Evolutionary conservation across 1,140 invertebrate genomes (phyloP).

Genomic region (Saxidomus purpurata): DNA sequence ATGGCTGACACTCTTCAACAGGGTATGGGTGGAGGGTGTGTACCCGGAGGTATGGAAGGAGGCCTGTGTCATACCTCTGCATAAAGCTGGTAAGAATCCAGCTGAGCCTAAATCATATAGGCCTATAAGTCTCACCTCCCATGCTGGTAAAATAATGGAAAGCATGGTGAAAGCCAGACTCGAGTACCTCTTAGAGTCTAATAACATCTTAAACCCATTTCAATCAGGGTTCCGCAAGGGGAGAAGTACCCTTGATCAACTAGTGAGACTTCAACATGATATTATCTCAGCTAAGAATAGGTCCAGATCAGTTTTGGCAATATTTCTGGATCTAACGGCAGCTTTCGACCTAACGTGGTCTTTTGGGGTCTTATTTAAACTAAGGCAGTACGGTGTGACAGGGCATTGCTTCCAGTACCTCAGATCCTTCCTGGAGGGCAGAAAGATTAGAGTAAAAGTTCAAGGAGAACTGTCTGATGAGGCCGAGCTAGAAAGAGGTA

Average conservation of each 20-base stretch:
- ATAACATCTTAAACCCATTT: background rate
- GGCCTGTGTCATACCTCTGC: constrained; percentile 1
- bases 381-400: constrained; percentile 18
- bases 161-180: background rate
- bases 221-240: constrained; percentile 29
- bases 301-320: background rate
- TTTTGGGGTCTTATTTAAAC: background rate
- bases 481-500: background rate
- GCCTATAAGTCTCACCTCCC: constrained; percentile 15
- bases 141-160: constrained; percentile 4
- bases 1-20: constrained; percentile 6
- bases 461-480: background rate
- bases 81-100: background rate
- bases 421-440: background rate
- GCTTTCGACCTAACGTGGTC: constrained; percentile 32
- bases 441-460: constrained; percentile 28
- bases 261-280: constrained; percentile 9
- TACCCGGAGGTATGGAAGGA: background rate
- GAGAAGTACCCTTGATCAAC: background rate
- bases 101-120: background rate
- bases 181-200: background rate
- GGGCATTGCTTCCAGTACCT: background rate
- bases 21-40: background rate
- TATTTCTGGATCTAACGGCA: background rate
- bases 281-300: background rate